A percentile compares a stretch with the other conserved stretches of the same genome.
These are phyloP conservation scores for Peribatodes rhomboidaria DNA, from an alignment of 2,888 invertebrate species.

Conservation along the genomic window DNA sequence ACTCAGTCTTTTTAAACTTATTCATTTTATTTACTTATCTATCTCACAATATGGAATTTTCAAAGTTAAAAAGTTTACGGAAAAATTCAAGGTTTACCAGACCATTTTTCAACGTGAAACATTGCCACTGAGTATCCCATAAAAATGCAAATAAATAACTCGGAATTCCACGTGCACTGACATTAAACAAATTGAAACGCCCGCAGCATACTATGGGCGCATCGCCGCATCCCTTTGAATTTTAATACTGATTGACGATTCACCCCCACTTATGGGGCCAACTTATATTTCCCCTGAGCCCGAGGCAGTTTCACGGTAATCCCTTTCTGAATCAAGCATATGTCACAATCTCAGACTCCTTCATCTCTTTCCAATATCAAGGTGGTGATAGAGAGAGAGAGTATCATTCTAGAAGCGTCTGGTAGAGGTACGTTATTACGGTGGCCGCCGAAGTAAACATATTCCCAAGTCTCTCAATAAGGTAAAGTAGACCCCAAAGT, in stretches of 20 bases:
- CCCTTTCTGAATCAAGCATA: constrained; percentile 68
- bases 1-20: too few relatives aligned
- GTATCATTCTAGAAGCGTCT: constrained; percentile 18
- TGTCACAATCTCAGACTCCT: constrained; percentile 55
- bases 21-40: too few relatives aligned
- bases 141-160: constrained; percentile 41
- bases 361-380: constrained; percentile 57
- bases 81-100: neutral
- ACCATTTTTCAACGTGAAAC: constrained; percentile 7
- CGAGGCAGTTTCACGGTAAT: constrained; percentile 66
- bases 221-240: constrained; percentile 63
- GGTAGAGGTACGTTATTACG: constrained; percentile 52
- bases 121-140: constrained; percentile 18
- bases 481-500: constrained; percentile 81
- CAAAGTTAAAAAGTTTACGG: neutral
- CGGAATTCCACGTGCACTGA: constrained; percentile 42
- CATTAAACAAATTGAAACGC: constrained; percentile 76
- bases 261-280: constrained; percentile 71
- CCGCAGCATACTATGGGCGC: constrained; percentile 56
- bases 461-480: constrained; percentile 74
- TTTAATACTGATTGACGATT: constrained; percentile 79
- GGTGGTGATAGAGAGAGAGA: constrained; percentile 56
- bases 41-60: too few relatives aligned
- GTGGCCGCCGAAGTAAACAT: constrained; percentile 72
- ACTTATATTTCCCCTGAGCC: constrained; percentile 80